A percentile compares a stretch with the other conserved stretches of the same genome.
Conservation (phyloP, 2,888 invertebrate species). For the Eristalis intricaria region DNA sequence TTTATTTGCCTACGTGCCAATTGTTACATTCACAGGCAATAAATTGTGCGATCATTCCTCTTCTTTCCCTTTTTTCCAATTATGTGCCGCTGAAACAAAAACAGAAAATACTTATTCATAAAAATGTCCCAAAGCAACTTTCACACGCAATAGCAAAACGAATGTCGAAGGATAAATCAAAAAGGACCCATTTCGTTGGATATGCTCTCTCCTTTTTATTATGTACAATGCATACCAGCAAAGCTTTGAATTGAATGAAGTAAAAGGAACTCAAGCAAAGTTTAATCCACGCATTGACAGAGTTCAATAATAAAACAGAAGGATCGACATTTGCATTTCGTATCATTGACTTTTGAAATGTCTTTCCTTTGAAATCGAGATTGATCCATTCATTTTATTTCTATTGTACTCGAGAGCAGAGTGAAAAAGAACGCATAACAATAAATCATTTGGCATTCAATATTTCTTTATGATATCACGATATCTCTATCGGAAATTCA, state of each 20-base stretch:
- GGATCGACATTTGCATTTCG: not conserved
- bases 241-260: not conserved
- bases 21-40: too few relatives aligned
- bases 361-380: not conserved
- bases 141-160: not conserved
- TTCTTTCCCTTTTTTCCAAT: not conserved
- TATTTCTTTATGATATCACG: not conserved
- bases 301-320: not conserved
- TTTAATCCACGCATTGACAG: not conserved
- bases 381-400: not conserved
- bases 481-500: not conserved
- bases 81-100: not conserved
- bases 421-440: not conserved
- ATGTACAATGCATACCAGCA: not conserved
- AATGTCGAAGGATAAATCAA: not conserved
- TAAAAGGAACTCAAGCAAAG: not conserved
- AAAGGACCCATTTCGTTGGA: not conserved
- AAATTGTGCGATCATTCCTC: too few relatives aligned
- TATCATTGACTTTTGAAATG: not conserved
- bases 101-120: too few relatives aligned
- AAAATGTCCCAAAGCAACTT: not conserved
- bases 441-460: not conserved
- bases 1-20: too few relatives aligned
- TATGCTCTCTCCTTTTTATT: not conserved
- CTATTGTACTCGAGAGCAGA: not conserved